Base-by-base conservation (phyloP, 2,888 invertebrate species). In the Fragum sueziense region DNA sequence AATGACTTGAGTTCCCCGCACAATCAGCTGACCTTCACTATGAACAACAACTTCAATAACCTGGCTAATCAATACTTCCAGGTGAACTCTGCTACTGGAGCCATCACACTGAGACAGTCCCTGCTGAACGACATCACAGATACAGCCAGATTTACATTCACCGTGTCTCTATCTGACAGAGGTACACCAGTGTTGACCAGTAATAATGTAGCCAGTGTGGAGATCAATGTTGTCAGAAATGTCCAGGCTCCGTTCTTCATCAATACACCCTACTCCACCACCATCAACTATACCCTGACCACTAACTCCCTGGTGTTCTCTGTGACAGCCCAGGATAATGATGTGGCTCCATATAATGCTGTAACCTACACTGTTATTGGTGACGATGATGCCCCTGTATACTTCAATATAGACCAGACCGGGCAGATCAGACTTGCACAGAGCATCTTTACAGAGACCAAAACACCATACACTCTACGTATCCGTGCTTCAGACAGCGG, bases 401-500 rank as follows among this genome's bases (percentile, higher is more conserved):
- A 87, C 84, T 91, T 91, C 82, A 74, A 79, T 52, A 84, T 91
- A 67, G 69, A 69, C 29, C 69, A 69, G 41, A 29, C 51, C 7
- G 69, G 69, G 17, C 52, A 29, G 4, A 52, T 52, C 3, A 20
- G 52, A 31, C 37, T 37, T 25, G 20, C 69, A 52, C 52, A 69
- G 52, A 69, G 51, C 20, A 69, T 85, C 34, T 22, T 88, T 87
- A 62, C 88, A 2, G 41, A 65, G 25, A 65, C 41, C 6, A 65
- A 65, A 33, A 65, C 65, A 7, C 29, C 65, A 25, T 65, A 65
- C 34, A 17, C 34, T 25, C 34, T 65, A 41, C 84, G 86, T 51
- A 77, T 90, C 14, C 59, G 85, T 11, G 89, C 87, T 9, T 72
- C 65, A 59, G 91, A 91, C 77, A 90, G 88, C 29, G 91, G 91